Conservation (phyloP, 1,140 invertebrate species). For the Drosophila pallidifrons region DNA sequence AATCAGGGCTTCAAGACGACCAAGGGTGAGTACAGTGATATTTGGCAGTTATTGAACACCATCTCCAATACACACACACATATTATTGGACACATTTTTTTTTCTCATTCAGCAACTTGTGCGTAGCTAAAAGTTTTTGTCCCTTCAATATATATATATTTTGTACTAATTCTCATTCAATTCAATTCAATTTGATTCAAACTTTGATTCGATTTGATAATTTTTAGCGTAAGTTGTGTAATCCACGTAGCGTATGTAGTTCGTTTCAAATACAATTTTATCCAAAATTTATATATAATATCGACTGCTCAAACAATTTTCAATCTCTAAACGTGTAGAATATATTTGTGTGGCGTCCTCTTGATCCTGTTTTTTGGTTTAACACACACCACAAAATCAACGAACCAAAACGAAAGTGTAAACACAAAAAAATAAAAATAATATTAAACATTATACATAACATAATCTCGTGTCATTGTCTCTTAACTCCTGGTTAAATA, state of each 20-base stretch:
- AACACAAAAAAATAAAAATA: constrained; percentile 26
- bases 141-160: constrained; percentile 41
- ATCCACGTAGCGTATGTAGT: constrained; percentile 72
- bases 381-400: constrained; percentile 37
- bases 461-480: constrained; percentile 42
- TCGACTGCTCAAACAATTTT: constrained; percentile 68
- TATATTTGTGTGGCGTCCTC: constrained; percentile 70
- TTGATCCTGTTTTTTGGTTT: constrained; percentile 50
- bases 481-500: constrained; percentile 23
- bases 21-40: constrained; percentile 87
- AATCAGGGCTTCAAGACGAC: constrained; percentile 97
- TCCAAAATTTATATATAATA: constrained; percentile 57
- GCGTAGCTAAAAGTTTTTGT: constrained; percentile 76
- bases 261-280: constrained; percentile 56
- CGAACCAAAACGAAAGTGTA: constrained; percentile 8
- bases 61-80: constrained; percentile 22
- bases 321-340: constrained; percentile 74
- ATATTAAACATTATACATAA: constrained; percentile 3
- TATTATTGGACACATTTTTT: constrained; percentile 59
- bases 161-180: constrained; percentile 55
- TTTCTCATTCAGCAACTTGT: constrained; percentile 71
- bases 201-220: constrained; percentile 34
- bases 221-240: constrained; percentile 63
- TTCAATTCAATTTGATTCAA: constrained; percentile 20
- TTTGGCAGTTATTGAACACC: neutral